These are phyloP conservation scores for Drosophila subsilvestris DNA, from an alignment of 2,888 invertebrate genomes.

Conservation along the genomic window DNA sequence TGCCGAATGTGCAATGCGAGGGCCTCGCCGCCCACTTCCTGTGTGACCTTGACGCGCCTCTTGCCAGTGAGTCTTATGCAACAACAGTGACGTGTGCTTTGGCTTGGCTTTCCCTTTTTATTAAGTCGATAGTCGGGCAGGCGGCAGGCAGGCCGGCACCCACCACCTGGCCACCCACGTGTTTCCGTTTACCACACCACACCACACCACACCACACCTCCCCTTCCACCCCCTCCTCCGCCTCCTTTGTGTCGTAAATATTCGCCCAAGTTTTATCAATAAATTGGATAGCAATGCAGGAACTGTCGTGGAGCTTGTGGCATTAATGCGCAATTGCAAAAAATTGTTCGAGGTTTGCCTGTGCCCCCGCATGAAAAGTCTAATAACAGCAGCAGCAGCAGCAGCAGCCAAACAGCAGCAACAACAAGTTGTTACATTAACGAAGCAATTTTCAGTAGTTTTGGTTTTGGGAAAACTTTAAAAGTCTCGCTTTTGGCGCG, in stretches of 20 bases:
- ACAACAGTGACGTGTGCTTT: conserved; percentile 54
- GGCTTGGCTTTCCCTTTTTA: conserved; percentile 54
- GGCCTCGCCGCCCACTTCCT: conserved; percentile 55
- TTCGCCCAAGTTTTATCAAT: conserved; percentile 73
- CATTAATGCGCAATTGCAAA: conserved; percentile 72
- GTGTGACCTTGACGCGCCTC: conserved; percentile 67
- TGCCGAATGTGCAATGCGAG: conserved; percentile 61
- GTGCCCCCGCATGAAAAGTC: not conserved
- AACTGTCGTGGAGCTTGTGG: conserved; percentile 55
- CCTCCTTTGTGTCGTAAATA: conserved; percentile 44
- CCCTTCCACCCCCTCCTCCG: not conserved
- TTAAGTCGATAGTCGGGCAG: conserved; percentile 66
- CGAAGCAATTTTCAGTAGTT: conserved; percentile 48
- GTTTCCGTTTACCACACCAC: conserved; percentile 1
- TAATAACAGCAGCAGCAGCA: conserved; percentile 1
- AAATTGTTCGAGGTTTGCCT: conserved; percentile 43
- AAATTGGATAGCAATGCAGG: conserved; percentile 59
- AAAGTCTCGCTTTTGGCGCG: conserved; percentile 24
- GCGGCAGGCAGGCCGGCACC: not conserved
- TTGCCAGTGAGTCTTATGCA: conserved; percentile 56
- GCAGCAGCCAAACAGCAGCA: conserved; percentile 2
- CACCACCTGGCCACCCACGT: conserved; percentile 43
- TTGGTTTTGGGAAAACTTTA: conserved; percentile 7
- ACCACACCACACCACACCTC: too few relatives aligned
- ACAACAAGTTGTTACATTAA: conserved; percentile 46